Evolutionary conservation across 2,113 vertebrate genomes (phyloP), one percentile per base, ranked within the genome.

Genomic region (Albula glossodonta): DNA sequence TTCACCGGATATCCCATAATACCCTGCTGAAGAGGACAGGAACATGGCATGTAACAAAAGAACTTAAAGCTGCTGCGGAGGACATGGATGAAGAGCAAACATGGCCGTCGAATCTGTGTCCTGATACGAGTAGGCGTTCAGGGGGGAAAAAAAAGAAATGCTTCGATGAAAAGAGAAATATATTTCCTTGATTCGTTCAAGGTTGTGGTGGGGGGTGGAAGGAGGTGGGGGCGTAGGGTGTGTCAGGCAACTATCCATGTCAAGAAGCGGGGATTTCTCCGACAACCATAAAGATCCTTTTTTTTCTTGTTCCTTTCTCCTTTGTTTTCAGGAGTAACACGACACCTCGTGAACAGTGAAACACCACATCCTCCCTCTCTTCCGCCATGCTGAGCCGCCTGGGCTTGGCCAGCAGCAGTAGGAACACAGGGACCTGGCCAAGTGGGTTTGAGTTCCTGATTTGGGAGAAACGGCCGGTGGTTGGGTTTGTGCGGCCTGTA

Each of bases 281-380:
- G 51, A 53, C 80, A 50, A 13, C 48, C 31, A 48, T 79, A 48
- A 79, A 70, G 63, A n/a, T n/a, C 22, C 66, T 31, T 31, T 74
- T 74, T 13, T 74, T 8, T 31, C n/a, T 31, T n/a, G 2, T 51
- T 80, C 51, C 19, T 1, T 41, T 22, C 60, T 19, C 80, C 48
- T 51, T n/a, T 81, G 50, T 81, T 81, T 51, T 52, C 17, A 9
- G 80, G 4, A 81, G 80, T 7, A 81, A 81, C 80, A 51, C 15
- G 80, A 81, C 51, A 81, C 80, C 50, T 51, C 17, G 50, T 51
- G 52, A n/a, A 31, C 41, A 41, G n/a, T 31, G 41, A 41, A 41
- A n/a, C 7, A 81, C 80, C 19, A 81, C 80, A 81, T 81, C 51
- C 80, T 52, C 80, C 80, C 66, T 52, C 50, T 19, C 80, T 41